A percentile compares a stretch with the other conserved stretches of the same genome.
Evolutionary conservation across 2,113 vertebrate genomes (phyloP).

Genomic region (Mixornis gularis): DNA sequence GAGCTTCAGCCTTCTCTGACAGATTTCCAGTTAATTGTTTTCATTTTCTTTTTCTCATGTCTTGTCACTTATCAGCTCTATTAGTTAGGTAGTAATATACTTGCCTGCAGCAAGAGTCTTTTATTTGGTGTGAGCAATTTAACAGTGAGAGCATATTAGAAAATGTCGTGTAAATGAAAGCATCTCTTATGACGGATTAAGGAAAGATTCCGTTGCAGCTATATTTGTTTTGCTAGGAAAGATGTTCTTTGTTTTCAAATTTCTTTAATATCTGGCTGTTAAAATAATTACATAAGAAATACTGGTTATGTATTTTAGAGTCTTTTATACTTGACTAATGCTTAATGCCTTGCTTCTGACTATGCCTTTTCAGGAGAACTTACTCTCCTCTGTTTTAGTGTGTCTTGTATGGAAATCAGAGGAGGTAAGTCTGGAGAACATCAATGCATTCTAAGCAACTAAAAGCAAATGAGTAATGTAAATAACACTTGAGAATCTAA

Average conservation of each 20-base stretch:
- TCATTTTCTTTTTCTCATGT: background rate
- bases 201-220: background rate
- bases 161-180: constrained; percentile 8
- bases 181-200: background rate
- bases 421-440: background rate
- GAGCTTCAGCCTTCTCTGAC: constrained; percentile 6
- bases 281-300: background rate
- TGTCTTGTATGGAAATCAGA: background rate
- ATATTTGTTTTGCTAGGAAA: background rate
- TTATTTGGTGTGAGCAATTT: constrained; percentile 2
- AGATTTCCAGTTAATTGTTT: constrained; percentile 29
- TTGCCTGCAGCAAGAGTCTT: constrained; percentile 9
- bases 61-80: background rate
- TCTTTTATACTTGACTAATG: background rate
- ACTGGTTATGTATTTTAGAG: background rate
- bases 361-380: background rate
- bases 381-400: background rate
- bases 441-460: background rate
- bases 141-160: background rate
- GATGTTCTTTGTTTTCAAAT: background rate
- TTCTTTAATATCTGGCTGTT: background rate
- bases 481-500: background rate
- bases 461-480: background rate
- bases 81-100: background rate
- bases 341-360: background rate